phyloP scores from a whole-genome alignment of 2,797 vertebrate genomes.

The Orientallactaga sibirica region DNA sequence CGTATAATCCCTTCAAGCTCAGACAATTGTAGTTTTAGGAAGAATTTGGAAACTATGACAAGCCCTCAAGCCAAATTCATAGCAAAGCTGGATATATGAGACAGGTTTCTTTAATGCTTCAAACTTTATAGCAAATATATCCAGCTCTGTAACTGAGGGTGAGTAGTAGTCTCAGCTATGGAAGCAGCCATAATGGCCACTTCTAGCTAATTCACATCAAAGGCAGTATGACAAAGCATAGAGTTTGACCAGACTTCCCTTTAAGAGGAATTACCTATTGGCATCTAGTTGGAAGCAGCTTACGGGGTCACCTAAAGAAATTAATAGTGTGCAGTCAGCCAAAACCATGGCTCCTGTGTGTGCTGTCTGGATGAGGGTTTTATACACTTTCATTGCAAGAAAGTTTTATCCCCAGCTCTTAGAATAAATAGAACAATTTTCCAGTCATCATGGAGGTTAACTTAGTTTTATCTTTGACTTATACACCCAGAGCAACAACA shows the following conservation, averaged over 20 bases:
- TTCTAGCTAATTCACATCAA: neutral
- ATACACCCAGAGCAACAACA: neutral
- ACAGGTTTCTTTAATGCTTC: neutral
- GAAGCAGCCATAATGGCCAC: neutral
- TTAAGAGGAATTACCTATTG: neutral
- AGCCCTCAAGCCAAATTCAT: neutral
- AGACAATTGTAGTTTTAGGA: neutral
- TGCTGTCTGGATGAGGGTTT: neutral
- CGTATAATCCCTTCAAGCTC: neutral
- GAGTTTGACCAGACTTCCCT: neutral
- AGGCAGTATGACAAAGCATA: neutral
- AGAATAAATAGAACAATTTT: constrained; percentile 2
- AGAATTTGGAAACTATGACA: neutral
- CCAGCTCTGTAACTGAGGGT: neutral
- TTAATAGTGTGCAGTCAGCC: neutral
- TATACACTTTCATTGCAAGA: neutral
- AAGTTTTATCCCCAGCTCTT: constrained; percentile 20
- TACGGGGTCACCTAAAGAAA: neutral
- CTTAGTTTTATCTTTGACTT: neutral
- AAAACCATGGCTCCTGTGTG: neutral
- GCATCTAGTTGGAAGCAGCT: neutral
- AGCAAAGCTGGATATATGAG: neutral
- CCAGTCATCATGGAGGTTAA: neutral
- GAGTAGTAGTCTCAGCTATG: neutral
- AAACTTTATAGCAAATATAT: neutral